phyloP scores from a whole-genome alignment of 2,797 vertebrate species.

The Parotocinclus haroldoi region DNA sequence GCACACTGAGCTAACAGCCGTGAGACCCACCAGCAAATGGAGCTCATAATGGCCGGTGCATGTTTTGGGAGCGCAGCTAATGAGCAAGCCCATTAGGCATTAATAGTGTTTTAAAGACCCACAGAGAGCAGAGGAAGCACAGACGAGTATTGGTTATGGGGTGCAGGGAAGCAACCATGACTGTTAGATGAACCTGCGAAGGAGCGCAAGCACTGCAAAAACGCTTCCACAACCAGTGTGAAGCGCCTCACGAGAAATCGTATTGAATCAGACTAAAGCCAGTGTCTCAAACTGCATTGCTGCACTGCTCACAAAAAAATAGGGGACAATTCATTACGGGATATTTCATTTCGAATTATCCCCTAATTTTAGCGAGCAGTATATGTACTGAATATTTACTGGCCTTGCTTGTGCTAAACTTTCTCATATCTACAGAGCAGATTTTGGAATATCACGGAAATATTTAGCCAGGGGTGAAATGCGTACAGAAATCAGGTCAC shows the following conservation, averaged over 20 bases:
- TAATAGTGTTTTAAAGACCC: constrained; percentile 71
- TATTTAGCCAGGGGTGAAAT: no score
- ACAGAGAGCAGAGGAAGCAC: constrained; percentile 46
- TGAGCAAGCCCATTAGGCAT: constrained; percentile 71
- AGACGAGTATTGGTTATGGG: constrained; percentile 18
- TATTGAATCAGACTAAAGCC: constrained; percentile 6
- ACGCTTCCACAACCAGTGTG: no score
- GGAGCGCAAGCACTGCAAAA: background rate
- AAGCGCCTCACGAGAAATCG: background rate
- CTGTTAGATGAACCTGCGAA: constrained; percentile 16
- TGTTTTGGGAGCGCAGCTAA: constrained; percentile 68
- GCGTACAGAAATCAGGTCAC: no score
- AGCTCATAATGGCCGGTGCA: constrained; percentile 65
- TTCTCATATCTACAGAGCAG: no score
- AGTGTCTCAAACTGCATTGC: no score
- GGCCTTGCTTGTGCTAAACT: no score
- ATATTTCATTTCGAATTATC: no score
- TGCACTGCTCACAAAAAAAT: no score
- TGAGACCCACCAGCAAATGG: constrained; percentile 64
- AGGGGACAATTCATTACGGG: no score
- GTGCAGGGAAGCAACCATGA: constrained; percentile 15
- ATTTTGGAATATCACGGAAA: no score
- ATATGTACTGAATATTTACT: no score
- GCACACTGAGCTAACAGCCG: constrained; percentile 55
- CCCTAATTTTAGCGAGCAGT: no score